Evolutionary conservation across 2,797 vertebrate species (phyloP), one percentile per base, ranked within the genome.

Genomic region (Buceros bicornis): DNA sequence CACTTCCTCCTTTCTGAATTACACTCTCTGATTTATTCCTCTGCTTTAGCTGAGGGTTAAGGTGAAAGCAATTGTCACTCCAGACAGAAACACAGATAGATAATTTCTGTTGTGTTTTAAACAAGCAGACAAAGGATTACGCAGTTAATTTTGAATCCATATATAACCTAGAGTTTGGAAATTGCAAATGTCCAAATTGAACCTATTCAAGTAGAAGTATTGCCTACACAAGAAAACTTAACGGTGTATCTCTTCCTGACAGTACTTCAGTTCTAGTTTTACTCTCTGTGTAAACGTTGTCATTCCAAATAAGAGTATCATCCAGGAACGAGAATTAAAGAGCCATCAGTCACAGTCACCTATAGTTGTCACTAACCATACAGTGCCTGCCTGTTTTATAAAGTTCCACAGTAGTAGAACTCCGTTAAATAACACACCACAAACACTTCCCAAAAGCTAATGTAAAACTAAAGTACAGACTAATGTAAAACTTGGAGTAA

Each of bases 21-120:
- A 54, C 33, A 61, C 31, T 64, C 50, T 92, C 70, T 64, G 60
- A 53, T 82, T 92, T 87, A 87, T 85, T 89, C 13, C 50, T 80
- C 81, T 84, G 22, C 45, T 93, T 61, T 66, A 88, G 26, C 61
- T 54, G 69, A 86, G 37, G 88, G 79, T 70, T 56, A 48, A 84
- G 64, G 43, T 71, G 69, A 95, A 94, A 88, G 42, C 22, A 81
- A 72, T n/a, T 73, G 67, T 64, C 83, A 40, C 64, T 92, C 45
- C 57, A 93, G 67, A 85, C 33, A 92, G 70, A 53, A 77, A 10
- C 48, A 90, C 43, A 70, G 58, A 47, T 31, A 70, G 1, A 7
- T 65, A 31, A 60, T 82, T 92, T 71, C 74, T 89, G 5, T 60
- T 89, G 77, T n/a, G 18, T 61, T 87, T 90, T 60, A 94, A 95